Conservation (phyloP, 1,140 invertebrate genomes). For the Cydia fagiglandana region DNA sequence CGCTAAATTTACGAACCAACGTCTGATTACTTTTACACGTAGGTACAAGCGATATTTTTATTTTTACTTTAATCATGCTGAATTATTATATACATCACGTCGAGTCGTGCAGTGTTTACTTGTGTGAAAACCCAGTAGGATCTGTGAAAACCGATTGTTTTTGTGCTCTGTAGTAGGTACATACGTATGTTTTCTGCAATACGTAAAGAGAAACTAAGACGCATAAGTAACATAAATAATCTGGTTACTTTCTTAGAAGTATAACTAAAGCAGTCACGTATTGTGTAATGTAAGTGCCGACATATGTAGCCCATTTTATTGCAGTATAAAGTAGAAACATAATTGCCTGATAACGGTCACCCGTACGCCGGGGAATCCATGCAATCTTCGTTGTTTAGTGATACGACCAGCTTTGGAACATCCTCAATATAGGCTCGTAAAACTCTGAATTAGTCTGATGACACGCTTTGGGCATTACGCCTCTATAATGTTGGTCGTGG, state of each 20-base stretch:
- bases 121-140: neutral
- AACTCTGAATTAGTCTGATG: constrained; percentile 15
- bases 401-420: constrained; percentile 20
- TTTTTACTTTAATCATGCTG: neutral
- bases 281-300: neutral
- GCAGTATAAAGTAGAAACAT: neutral
- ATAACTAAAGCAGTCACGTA: neutral
- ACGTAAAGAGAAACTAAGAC: no score
- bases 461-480: constrained; percentile 1
- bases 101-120: neutral
- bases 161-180: no score
- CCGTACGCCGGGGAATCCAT: constrained; percentile 29
- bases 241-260: neutral
- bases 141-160: no score
- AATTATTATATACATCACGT: neutral
- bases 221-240: neutral
- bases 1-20: constrained; percentile 17
- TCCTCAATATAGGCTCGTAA: constrained; percentile 19
- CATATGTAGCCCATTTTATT: constrained; percentile 12
- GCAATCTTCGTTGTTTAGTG: constrained; percentile 19
- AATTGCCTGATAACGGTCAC: constrained; percentile 4
- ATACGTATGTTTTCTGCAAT: no score
- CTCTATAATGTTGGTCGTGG: constrained; percentile 2
- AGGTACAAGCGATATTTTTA: neutral
- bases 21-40: constrained; percentile 7